These are phyloP conservation scores for Clitarchus hookeri DNA, from an alignment of 2,888 invertebrate species.

Conservation along the genomic window DNA sequence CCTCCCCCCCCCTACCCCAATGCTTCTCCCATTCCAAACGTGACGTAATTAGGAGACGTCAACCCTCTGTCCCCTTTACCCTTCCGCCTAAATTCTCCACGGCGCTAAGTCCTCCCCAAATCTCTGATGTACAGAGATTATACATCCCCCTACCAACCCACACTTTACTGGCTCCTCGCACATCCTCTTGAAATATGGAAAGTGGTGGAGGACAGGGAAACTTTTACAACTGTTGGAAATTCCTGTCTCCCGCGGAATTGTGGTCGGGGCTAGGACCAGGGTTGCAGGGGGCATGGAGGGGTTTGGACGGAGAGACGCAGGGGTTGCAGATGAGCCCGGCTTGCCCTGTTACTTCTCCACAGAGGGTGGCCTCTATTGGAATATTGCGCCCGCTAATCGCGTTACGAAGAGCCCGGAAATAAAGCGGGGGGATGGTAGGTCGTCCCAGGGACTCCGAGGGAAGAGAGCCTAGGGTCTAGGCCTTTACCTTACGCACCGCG, in stretches of 20 bases:
- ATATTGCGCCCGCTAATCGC: slow-evolving; percentile 5
- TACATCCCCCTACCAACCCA: neutral
- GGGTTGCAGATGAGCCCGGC: neutral
- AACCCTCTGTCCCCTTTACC: neutral
- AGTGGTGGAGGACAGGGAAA: neutral
- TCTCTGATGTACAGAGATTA: neutral
- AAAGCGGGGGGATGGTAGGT: neutral
- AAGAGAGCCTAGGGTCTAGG: too few relatives aligned
- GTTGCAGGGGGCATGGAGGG: too few relatives aligned
- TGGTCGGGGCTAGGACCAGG: too few relatives aligned
- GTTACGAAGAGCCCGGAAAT: neutral
- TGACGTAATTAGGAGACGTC: slow-evolving; percentile 14
- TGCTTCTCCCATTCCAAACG: neutral
- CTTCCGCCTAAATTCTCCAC: too few relatives aligned
- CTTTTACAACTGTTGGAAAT: slow-evolving; percentile 1
- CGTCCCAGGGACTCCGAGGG: too few relatives aligned
- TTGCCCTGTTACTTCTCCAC: neutral
- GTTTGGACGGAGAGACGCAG: neutral
- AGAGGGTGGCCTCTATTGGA: neutral
- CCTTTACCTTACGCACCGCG: too few relatives aligned
- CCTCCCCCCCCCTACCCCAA: neutral
- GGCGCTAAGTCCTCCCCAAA: neutral
- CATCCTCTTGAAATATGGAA: neutral
- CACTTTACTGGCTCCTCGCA: neutral
- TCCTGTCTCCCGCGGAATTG: neutral